Conservation (phyloP, 1,140 invertebrate species). For the Drosophila lini region DNA sequence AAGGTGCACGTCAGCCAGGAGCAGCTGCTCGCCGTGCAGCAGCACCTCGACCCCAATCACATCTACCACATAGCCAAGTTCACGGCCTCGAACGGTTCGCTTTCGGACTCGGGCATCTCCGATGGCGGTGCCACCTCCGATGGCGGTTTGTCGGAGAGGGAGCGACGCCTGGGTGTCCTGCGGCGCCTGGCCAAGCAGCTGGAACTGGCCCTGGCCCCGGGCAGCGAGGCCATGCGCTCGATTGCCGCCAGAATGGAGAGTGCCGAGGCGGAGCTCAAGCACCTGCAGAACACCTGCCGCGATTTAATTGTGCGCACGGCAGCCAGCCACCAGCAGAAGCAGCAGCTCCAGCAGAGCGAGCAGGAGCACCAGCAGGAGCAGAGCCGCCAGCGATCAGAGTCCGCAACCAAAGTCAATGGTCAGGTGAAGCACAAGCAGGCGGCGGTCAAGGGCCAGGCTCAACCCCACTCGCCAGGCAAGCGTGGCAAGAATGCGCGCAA, state of each 20-base stretch:
- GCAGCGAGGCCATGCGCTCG: slow-evolving; percentile 87
- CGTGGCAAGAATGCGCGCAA: slow-evolving; percentile 51
- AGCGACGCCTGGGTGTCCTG: slow-evolving; percentile 88
- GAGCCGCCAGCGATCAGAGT: neutral
- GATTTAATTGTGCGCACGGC: slow-evolving; percentile 89
- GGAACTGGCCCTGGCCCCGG: slow-evolving; percentile 88
- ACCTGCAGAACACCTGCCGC: slow-evolving; percentile 91
- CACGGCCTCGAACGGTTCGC: slow-evolving; percentile 86
- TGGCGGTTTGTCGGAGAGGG: slow-evolving; percentile 89
- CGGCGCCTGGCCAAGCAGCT: slow-evolving; percentile 88
- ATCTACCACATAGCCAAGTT: slow-evolving; percentile 82
- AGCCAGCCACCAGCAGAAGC: slow-evolving; percentile 84
- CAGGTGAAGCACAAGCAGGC: slow-evolving; percentile 30
- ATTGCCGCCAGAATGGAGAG: slow-evolving; percentile 90
- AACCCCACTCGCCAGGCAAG: slow-evolving; percentile 43
- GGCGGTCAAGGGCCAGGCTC: slow-evolving; percentile 24
- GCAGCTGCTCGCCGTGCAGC: slow-evolving; percentile 78
- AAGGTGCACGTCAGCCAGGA: slow-evolving; percentile 85
- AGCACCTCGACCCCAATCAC: slow-evolving; percentile 79
- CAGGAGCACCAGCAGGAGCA: slow-evolving; percentile 32
- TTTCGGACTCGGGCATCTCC: slow-evolving; percentile 91
- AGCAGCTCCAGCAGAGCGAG: slow-evolving; percentile 46
- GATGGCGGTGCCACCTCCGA: slow-evolving; percentile 89
- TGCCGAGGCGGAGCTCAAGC: slow-evolving; percentile 91
- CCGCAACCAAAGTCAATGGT: slow-evolving; percentile 30